Percentiles rank a stretch among this genome's conserved stretches.
These are phyloP conservation scores for Sphaeridia pumilis DNA, from an alignment of 2,888 invertebrate genomes.

Conservation along the genomic window DNA sequence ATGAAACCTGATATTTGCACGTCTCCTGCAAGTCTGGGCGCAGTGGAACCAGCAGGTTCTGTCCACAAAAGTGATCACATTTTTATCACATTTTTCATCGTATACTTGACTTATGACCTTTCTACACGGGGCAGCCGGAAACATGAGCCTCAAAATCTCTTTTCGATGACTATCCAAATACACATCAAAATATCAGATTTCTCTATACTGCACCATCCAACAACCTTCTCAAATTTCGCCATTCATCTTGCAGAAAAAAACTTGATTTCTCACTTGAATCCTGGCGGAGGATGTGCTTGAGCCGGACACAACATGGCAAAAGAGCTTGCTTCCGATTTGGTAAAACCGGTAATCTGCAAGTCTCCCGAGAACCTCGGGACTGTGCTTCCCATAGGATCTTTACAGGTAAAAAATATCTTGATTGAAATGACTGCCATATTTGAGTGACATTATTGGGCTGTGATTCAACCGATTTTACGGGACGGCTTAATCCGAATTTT, in stretches of 20 bases:
- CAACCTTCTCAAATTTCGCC: neutral
- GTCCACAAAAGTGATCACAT: constrained; percentile 24
- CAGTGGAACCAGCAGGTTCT: constrained; percentile 42
- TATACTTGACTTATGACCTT: no score
- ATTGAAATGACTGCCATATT: no score
- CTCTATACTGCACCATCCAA: neutral
- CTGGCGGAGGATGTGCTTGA: constrained; percentile 58
- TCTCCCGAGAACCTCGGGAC: constrained; percentile 31
- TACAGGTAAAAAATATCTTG: neutral
- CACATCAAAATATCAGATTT: no score
- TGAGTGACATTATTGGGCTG: no score
- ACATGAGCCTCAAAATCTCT: no score
- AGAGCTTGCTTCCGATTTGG: constrained; percentile 21
- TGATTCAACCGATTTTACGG: no score
- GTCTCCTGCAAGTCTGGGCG: constrained; percentile 41
- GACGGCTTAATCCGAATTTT: no score
- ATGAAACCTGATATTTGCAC: constrained; percentile 16
- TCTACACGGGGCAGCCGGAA: no score
- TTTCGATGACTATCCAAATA: no score
- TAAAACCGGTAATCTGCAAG: constrained; percentile 28
- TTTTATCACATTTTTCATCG: no score
- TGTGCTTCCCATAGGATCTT: no score
- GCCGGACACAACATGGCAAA: constrained; percentile 58
- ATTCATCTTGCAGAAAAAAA: neutral
- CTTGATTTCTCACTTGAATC: neutral